Base-by-base conservation (phyloP, 2,888 invertebrate genomes). In the Oxyteleia sp. region DNA sequence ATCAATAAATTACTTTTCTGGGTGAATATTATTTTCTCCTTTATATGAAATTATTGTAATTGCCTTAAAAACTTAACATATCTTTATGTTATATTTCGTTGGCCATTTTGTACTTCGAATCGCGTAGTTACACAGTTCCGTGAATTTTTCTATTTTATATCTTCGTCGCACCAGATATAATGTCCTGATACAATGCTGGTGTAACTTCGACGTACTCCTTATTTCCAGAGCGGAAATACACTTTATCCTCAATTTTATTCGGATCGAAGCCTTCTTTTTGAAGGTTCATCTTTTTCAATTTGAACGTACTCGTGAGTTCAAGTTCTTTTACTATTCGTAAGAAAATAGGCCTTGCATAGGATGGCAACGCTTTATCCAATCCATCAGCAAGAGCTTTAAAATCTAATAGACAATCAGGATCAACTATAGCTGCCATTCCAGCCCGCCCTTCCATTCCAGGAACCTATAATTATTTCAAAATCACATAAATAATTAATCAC, bases 221-320 rank as follows among this genome's bases (percentile, higher is more conserved):
- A 75, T 88, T 93, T 3, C 91, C 91, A 4, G 91, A 89, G 32
- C 92, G 88, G 88, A 95, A 95, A 89, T 94, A 96, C 55, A 96
- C 87, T 80, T 93, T 93, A 88, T 96, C 96, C 59, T 93, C 93
- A 57, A 94, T 92, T 84, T 94, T 91, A 45, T 88, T 90, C 0
- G 93, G 94, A 85, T 96, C 94, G 88, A 95, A 96, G 1, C 95
- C 96, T 88, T 96, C 95, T 66, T 94, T 94, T 86, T 95, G 95
- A 13, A 96, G 93, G 74, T 95, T 94, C 11, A 95, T 93, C 90
- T 96, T 96, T 90, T 95, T 95, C 85, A 96, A 90, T 90, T 96
- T 96, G 91, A 95, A 96, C 0, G 96, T 96, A 20, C 96, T 95
- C 74, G 96, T 96, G 86, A 94, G 94, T 80, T 95, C 95, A n/a